Evolutionary conservation across 2,113 vertebrate species (phyloP).

Genomic region (Atrichornis clamosus): DNA sequence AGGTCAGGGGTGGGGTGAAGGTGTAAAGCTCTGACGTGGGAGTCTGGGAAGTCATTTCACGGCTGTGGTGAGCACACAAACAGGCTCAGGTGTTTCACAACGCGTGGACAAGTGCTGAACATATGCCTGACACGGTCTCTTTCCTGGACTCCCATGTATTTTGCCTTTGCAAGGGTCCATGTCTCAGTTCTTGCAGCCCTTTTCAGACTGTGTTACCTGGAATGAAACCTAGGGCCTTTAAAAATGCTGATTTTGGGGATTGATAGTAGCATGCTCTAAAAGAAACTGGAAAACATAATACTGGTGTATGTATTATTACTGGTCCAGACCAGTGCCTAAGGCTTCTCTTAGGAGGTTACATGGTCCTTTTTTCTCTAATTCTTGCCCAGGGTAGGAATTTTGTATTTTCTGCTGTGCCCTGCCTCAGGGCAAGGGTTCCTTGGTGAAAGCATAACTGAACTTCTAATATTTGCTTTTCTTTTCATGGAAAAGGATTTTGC

Average conservation of each 20-base stretch:
- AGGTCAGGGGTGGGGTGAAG: not conserved
- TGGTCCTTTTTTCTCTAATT: not conserved
- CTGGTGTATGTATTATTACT: accelerated
- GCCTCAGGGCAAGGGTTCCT: not conserved
- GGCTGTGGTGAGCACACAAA: not conserved
- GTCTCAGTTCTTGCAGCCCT: not conserved
- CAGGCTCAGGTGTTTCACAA: not conserved
- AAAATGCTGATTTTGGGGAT: not conserved
- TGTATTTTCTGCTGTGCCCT: not conserved
- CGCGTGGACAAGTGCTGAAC: accelerated
- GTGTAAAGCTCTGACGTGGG: not conserved
- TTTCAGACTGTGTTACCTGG: not conserved
- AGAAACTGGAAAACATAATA: not conserved
- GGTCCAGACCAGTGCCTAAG: not conserved
- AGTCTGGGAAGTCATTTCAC: not conserved
- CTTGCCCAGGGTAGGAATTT: not conserved
- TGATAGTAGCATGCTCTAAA: not conserved
- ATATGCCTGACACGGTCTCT: not conserved
- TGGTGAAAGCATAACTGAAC: accelerated
- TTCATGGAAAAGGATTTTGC: not conserved
- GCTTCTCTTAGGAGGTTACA: accelerated
- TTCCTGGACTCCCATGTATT: not conserved
- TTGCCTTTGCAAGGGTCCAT: not conserved
- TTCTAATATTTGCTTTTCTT: not conserved
- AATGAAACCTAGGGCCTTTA: not conserved